Evolutionary conservation across 2,888 invertebrate species (phyloP), one percentile per base, ranked within the genome.

Genomic region (Eupithecia insigniata): DNA sequence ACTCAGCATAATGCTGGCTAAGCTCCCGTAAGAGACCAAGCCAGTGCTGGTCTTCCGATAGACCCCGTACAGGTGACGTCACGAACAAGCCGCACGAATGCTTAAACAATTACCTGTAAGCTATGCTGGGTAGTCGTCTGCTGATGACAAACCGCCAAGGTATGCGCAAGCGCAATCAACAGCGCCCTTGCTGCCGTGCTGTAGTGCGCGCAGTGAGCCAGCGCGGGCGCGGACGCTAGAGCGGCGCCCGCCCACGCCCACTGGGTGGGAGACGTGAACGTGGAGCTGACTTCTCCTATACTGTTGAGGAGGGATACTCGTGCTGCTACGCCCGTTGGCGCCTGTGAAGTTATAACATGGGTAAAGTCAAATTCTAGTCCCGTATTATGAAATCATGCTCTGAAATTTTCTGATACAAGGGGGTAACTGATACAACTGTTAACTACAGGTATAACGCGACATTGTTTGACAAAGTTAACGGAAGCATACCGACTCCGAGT

Each of bases 221-320:
- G 55, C 12, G 55, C 55, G 1, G 55, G 55, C 26, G 55, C 55
- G 55, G 55, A 55, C 55, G 55, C 55, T 1, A 90, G 85, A 69
- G 84, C 85, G 0, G 81, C 82, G 2, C 85, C 90, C 2, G 89
- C 89, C 85, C 90, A 88, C 72, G 85, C 82, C 92, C 93, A 93
- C 79, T 91, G 91, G 2, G 80, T 82, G 0, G 84, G 68, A 75
- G 71, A 0, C 79, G 74, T 78, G 84, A 89, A 90, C 32, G 83
- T 74, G 32, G 67, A 83, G 3, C 83, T 86, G 66, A 86, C 81
- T 55, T 82, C 81, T 0, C 82, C 80, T 55, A 89, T 80, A 60
- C 87, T 84, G 26, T 82, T 81, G 0, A 93, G 81, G 0, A 93
- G 83, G 0, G 92, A 84, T 7, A 89, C 87, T 8, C 93, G 87